Percentiles rank a stretch among this genome's conserved stretches.
Evolutionary conservation across 2,888 invertebrate genomes (phyloP).

Genomic region (Drosophila monieri): DNA sequence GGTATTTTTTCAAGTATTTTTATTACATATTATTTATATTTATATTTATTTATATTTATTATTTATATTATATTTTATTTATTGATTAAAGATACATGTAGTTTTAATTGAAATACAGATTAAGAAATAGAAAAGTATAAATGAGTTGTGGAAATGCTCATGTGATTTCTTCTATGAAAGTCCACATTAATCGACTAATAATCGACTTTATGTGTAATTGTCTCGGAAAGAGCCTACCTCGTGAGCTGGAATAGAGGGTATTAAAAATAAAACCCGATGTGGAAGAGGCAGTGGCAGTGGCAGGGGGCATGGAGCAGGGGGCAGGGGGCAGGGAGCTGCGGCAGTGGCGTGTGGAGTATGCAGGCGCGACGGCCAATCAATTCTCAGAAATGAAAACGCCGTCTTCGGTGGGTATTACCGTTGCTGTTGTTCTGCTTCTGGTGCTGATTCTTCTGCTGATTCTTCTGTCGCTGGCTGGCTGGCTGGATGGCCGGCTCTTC

Average conservation of each 20-base stretch:
- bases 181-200: too few relatives aligned
- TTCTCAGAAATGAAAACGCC: conserved; percentile 80
- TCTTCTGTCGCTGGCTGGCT: conserved; percentile 10
- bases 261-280: conserved; percentile 54
- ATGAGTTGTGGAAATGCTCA: too few relatives aligned
- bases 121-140: too few relatives aligned
- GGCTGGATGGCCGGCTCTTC: conserved; percentile 11
- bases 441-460: conserved; percentile 20
- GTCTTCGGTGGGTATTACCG: conserved; percentile 60
- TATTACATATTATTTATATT: too few relatives aligned
- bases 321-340: neutral
- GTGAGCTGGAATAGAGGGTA: conserved; percentile 13
- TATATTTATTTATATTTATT: too few relatives aligned
- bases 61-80: too few relatives aligned
- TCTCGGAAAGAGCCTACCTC: neutral
- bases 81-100: too few relatives aligned
- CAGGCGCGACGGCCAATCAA: conserved; percentile 77
- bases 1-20: too few relatives aligned
- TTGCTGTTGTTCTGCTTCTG: conserved; percentile 36
- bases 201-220: neutral
- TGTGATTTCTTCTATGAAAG: neutral
- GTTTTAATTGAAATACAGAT: too few relatives aligned
- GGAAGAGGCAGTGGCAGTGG: conserved; percentile 5
- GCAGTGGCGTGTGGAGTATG: conserved; percentile 67
- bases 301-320: neutral